Conservation (phyloP, 2,113 vertebrate species). For the Chloebia gouldiae region DNA sequence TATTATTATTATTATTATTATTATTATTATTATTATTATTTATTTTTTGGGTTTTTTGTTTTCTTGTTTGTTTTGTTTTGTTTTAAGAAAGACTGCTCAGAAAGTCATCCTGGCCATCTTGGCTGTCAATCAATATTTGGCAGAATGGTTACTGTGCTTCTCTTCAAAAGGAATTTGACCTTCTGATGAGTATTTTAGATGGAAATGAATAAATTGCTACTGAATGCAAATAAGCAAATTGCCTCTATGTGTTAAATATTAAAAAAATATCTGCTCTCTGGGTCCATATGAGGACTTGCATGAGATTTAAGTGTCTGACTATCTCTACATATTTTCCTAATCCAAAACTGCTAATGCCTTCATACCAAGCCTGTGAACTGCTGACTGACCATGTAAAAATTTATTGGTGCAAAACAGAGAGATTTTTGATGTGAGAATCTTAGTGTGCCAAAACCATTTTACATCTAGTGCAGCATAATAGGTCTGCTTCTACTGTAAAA, state of each 20-base stretch:
- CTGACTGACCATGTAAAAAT: not conserved
- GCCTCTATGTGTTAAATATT: not conserved
- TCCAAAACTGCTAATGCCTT: not conserved
- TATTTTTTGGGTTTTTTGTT: too few relatives aligned
- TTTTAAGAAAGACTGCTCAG: not conserved
- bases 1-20: too few relatives aligned
- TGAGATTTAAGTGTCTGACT: not conserved
- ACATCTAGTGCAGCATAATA: not conserved
- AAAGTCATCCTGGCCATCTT: not conserved
- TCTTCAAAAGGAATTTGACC: not conserved
- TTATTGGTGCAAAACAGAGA: not conserved
- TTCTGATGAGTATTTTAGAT: not conserved
- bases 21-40: too few relatives aligned
- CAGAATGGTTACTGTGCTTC: not conserved
- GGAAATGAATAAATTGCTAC: not conserved
- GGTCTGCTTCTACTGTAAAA: not conserved
- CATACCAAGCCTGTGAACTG: not conserved
- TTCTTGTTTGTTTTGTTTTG: too few relatives aligned
- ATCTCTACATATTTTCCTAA: not conserved
- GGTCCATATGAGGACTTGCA: not conserved
- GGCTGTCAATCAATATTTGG: not conserved
- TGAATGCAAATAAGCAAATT: not conserved
- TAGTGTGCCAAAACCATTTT: not conserved
- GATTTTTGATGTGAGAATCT: not conserved
- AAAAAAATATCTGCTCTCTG: not conserved